phyloP scores from a whole-genome alignment of 2,113 vertebrate genomes.

The Corythaixoides concolor region DNA sequence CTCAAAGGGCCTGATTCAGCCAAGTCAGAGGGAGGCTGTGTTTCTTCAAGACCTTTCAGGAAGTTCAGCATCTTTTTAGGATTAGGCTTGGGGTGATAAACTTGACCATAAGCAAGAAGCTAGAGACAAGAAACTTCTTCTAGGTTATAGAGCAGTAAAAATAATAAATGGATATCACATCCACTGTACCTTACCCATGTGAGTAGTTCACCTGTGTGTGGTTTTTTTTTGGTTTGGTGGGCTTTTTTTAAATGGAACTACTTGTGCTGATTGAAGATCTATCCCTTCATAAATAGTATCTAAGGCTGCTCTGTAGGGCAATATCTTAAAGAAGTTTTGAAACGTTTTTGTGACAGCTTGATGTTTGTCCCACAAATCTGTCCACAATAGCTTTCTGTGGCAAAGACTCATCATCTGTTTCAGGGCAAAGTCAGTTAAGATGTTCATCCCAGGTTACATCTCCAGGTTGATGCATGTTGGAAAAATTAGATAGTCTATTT shows the following conservation, averaged over 20 bases:
- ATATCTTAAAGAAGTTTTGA: slow-evolving; percentile 38
- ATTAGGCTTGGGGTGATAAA: background rate
- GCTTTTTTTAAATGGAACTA: background rate
- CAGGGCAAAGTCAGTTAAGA: slow-evolving; percentile 56
- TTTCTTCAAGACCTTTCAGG: background rate
- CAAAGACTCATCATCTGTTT: slow-evolving; percentile 57
- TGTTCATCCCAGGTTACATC: slow-evolving; percentile 46
- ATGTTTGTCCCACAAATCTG: slow-evolving; percentile 42
- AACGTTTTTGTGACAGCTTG: slow-evolving; percentile 30
- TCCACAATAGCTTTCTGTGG: slow-evolving; percentile 48
- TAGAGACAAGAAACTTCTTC: background rate
- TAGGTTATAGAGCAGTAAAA: background rate
- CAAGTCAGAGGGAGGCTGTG: background rate
- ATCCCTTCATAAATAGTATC: background rate
- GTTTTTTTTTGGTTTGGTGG: background rate
- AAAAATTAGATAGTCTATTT: slow-evolving; percentile 37
- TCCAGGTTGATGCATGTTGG: slow-evolving; percentile 21
- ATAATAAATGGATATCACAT: background rate
- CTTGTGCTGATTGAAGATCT: background rate
- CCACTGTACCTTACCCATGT: background rate
- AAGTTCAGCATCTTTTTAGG: background rate
- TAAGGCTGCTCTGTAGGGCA: background rate
- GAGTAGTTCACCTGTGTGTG: background rate
- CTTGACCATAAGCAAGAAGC: background rate
- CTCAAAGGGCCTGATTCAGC: background rate